Evolutionary conservation across 2,797 vertebrate genomes (phyloP).

Genomic region (Oreochromis grahami): DNA sequence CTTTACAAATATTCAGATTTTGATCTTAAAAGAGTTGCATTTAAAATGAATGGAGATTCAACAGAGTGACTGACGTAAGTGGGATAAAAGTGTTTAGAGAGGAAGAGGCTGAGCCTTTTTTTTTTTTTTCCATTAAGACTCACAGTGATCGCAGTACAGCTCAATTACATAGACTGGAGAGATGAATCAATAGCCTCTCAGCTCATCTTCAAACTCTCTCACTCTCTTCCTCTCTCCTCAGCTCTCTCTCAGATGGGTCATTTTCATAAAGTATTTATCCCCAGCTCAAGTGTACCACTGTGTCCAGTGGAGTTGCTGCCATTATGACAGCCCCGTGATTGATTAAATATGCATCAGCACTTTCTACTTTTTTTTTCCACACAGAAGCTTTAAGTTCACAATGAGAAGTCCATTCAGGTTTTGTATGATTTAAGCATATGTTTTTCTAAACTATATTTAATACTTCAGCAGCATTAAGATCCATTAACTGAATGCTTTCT

Average conservation of each 20-base stretch:
- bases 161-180: slow-evolving; percentile 63
- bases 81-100: slow-evolving; percentile 4
- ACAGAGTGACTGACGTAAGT: neutral
- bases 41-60: neutral
- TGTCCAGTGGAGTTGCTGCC: slow-evolving; percentile 51
- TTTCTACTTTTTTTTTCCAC: slow-evolving; percentile 1
- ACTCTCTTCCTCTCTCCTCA: slow-evolving; percentile 22
- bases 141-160: slow-evolving; percentile 49
- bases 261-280: slow-evolving; percentile 81
- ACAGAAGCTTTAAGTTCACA: neutral
- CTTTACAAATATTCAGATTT: neutral
- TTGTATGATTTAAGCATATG: neutral
- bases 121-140: slow-evolving; percentile 42
- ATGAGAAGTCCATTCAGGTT: neutral
- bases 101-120: slow-evolving; percentile 20
- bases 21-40: neutral
- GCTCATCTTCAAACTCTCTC: slow-evolving; percentile 42
- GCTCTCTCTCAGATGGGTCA: slow-evolving; percentile 54
- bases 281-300: slow-evolving; percentile 46
- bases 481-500: neutral
- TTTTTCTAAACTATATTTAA: neutral
- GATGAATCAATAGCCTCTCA: slow-evolving; percentile 64
- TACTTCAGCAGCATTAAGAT: neutral
- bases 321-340: slow-evolving; percentile 47
- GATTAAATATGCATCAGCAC: slow-evolving; percentile 66